Conservation (phyloP, 2,113 vertebrate species). For the Vulpes ferrilata region DNA sequence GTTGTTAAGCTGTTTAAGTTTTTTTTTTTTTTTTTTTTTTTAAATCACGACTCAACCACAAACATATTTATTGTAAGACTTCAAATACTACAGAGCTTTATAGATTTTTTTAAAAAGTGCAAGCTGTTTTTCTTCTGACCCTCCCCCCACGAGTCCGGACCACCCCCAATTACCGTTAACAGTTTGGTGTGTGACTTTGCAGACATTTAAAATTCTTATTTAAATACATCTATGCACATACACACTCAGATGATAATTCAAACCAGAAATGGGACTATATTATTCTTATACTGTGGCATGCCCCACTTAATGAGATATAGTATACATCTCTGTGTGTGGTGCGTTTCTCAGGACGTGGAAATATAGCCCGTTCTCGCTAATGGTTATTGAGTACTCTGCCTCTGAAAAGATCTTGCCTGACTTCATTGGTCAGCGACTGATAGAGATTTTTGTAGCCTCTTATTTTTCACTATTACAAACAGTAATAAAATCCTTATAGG, state of each 20-base stretch:
- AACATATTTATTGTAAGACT: not conserved
- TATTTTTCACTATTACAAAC: not conserved
- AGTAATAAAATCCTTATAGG: not conserved
- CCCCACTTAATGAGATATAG: not conserved
- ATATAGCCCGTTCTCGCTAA: not conserved
- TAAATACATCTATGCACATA: not conserved
- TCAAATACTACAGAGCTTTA: not conserved
- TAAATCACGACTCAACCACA: not conserved
- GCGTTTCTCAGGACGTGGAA: not conserved
- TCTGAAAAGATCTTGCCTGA: not conserved
- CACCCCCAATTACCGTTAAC: constrained; percentile 24
- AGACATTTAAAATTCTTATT: not conserved
- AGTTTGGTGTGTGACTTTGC: not conserved
- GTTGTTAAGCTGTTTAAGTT: not conserved
- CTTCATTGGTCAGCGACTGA: not conserved
- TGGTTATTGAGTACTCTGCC: not conserved
- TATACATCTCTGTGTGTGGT: not conserved
- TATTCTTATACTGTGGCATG: not conserved
- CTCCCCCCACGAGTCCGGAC: not conserved
- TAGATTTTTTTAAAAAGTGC: constrained; percentile 1
- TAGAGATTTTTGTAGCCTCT: not conserved
- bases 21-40: too few relatives aligned
- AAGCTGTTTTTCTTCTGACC: not conserved
- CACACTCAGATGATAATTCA: not conserved
- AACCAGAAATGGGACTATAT: not conserved